Conservation (phyloP, 2,888 invertebrate species). For the Stenotaenia linearis region DNA sequence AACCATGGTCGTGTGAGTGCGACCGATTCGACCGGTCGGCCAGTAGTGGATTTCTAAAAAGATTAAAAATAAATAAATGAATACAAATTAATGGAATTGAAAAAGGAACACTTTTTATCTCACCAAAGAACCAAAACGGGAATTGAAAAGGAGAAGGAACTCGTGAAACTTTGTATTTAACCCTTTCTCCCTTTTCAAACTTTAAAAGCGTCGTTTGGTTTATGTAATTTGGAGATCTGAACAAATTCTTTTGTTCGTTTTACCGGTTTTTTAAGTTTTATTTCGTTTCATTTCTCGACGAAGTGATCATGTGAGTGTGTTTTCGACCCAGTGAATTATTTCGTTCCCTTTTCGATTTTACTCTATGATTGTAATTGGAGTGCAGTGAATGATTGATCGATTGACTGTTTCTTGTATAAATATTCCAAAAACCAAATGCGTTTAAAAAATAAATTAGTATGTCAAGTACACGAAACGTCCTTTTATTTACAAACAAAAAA, state of each 20-base stretch:
- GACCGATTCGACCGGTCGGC: background rate
- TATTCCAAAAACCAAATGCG: background rate
- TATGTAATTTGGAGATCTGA: background rate
- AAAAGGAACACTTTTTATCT: background rate
- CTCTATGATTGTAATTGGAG: background rate
- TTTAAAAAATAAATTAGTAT: background rate
- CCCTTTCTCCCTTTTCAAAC: background rate
- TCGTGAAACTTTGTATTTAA: background rate
- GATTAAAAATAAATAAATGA: no score
- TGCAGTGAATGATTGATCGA: background rate
- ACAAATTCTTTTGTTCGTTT: background rate
- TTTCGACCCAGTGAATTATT: background rate
- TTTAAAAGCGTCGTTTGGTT: background rate
- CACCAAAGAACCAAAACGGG: background rate
- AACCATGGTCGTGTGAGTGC: slow-evolving; percentile 18
- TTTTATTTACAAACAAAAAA: no score
- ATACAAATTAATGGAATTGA: no score
- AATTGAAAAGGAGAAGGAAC: background rate
- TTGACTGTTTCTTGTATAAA: background rate
- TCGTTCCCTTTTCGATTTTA: background rate
- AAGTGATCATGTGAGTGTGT: background rate
- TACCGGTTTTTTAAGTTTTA: background rate
- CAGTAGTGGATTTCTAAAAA: background rate
- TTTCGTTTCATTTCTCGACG: background rate
- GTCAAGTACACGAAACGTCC: background rate